Evolutionary conservation across 1,140 invertebrate genomes (phyloP), one percentile per base, ranked within the genome.

Genomic region (Calliopsis andreniformis): DNA sequence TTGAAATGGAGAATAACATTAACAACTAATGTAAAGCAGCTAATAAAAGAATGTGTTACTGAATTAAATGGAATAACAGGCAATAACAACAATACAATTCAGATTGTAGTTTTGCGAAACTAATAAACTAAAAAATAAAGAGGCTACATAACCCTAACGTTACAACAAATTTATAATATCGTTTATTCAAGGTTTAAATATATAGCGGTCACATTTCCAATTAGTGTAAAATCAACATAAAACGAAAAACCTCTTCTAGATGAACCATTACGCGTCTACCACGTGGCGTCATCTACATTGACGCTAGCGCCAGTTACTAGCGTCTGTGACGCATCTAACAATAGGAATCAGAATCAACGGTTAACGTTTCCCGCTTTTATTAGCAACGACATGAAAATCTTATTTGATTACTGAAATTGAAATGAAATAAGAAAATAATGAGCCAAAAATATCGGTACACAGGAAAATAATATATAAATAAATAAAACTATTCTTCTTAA

Each of bases 341-440:
- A 67, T 56, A 28, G 67, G 49, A 75, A 67, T 28, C 47, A 55
- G 51, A 67, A 75, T 75, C 39, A 56, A 59, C 53, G 8, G 12
- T 30, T 51, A 59, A 23, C 32, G 28, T 69, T 76, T 76, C 75
- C 75, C 75, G 75, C 75, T 71, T 59, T 70, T 71, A 71, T 62
- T 71, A 20, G 14, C 3, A 32, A 23, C 25, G 18, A 14, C 51
- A 20, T 30, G n/a, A 43, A 30, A 51, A 59, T 51, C 3, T 68
- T 3, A 2, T 23, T 20, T 10, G 12, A 45, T 69, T 30, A 2
- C 14, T 32, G 18, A 14, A 64, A 56, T 43, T 30, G 51, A 8
- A 20, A 32, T n/a, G 12, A 8, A 0, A 12, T 7, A 28, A 30
- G 7, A 1, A 35, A 20, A 7, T 39, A n/a, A 5, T 6, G 39